Base-by-base conservation (phyloP, 2,113 vertebrate genomes). In the Smithornis capensis region DNA sequence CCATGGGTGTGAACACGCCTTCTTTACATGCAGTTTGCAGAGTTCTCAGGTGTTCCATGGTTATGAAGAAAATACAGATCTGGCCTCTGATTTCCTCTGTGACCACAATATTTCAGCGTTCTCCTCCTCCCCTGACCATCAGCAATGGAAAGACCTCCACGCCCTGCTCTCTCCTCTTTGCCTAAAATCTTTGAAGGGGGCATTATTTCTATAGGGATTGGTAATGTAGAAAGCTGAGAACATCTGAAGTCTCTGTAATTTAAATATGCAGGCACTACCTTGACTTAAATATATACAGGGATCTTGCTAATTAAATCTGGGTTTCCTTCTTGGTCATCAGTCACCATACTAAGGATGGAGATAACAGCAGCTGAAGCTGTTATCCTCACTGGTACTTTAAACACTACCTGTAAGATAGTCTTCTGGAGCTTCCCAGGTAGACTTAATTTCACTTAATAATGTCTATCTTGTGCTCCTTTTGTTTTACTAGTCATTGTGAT, bases 61-160 rank as follows among this genome's bases (percentile, higher is more conserved):
- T 45, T 80, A n/a, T 33, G 40, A 31, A 50, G 65, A 31, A 55
- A 45, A 15, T 22, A 67, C 22, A 82, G 25, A 70, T 55, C 22
- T 52, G 27, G 7, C 60, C 12, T 89, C 64, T 87, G 47, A 47
- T 86, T 81, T 90, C 22, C 33, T 28, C 56, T 40, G 19, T 44
- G 47, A 91, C 37, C 40, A 29, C 0, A 0, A 14, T 38, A 28
- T 63, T 70, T 78, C 35, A 63, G 5, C 0, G 0, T 59, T 65
- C 35, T 83, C 2, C 37, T 92, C 53, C 49, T 60, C n/a, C 9
- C 17, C 24, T 76, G 65, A 52, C 44, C 38, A 8, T 0, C 38
- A 31, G 47, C 35, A 69, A 16, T 37, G 18, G 22, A 74, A 83
- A 56, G 9, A 44, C 10, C 55, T 73, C 19, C 31, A 23, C 11